Evolutionary conservation across 2,113 vertebrate species (phyloP).

Genomic region (Cebus imitator): DNA sequence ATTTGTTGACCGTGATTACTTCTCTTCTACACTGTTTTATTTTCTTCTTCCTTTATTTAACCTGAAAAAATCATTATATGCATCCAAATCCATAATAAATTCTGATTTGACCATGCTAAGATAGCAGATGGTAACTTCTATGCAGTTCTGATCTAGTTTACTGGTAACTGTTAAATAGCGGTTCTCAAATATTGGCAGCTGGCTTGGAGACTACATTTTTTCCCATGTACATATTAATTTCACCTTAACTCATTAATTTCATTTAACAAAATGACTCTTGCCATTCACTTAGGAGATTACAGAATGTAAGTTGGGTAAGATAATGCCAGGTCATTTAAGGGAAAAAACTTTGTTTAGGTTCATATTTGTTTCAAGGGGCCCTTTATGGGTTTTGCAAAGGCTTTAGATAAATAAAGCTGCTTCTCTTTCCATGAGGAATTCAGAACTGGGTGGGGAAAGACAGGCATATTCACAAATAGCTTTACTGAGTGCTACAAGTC

Average conservation of each 20-base stretch:
- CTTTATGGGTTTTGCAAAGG: neutral
- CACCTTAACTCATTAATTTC: neutral
- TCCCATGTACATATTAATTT: neutral
- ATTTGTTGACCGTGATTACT: slow-evolving; percentile 60
- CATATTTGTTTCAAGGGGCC: neutral
- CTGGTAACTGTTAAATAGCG: slow-evolving; percentile 5
- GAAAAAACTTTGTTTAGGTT: neutral
- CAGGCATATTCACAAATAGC: neutral
- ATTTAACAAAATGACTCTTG: slow-evolving; percentile 1
- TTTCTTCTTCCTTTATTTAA: slow-evolving; percentile 66
- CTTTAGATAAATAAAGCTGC: neutral
- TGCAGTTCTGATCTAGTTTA: slow-evolving; percentile 14
- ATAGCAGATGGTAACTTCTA: slow-evolving; percentile 27
- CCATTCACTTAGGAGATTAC: neutral
- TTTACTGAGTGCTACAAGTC: neutral
- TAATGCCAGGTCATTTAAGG: neutral
- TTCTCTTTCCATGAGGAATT: neutral
- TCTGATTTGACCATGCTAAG: neutral
- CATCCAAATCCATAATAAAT: slow-evolving; percentile 47
- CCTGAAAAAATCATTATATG: slow-evolving; percentile 48
- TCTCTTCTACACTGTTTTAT: slow-evolving; percentile 39
- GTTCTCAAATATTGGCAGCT: neutral
- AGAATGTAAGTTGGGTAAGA: neutral
- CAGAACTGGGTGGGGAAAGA: neutral
- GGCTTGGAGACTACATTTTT: neutral